Evolutionary conservation across 1,140 invertebrate species (phyloP).

Genomic region (Cydia splendana): DNA sequence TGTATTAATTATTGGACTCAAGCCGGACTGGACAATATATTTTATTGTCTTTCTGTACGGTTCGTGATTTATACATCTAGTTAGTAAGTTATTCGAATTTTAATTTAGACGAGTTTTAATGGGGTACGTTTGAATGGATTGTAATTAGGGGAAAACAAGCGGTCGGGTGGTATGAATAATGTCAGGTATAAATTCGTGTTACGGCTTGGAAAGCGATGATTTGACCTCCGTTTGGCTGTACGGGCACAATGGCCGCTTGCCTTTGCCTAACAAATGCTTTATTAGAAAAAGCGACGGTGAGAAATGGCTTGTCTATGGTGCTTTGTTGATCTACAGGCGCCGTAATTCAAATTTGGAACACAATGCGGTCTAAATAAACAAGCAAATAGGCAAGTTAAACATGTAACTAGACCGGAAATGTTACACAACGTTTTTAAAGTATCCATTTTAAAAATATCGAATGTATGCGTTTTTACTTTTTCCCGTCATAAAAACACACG

Average conservation of each 20-base stretch:
- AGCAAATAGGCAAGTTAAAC: constrained; percentile 1
- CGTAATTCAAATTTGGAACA: constrained; percentile 34
- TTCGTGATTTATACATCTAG: constrained; percentile 76
- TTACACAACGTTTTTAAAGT: too few relatives aligned
- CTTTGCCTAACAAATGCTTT: constrained; percentile 66
- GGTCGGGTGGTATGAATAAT: constrained; percentile 67
- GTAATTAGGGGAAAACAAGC: constrained; percentile 77
- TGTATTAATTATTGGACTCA: constrained; percentile 71
- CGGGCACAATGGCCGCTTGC: constrained; percentile 57
- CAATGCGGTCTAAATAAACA: constrained; percentile 31
- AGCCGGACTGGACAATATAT: constrained; percentile 71
- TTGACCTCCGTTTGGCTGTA: constrained; percentile 50
- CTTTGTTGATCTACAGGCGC: constrained; percentile 37
- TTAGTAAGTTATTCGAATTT: constrained; percentile 79
- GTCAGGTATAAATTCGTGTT: constrained; percentile 74
- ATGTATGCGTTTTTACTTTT: too few relatives aligned
- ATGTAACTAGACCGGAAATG: constrained; percentile 14
- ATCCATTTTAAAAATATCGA: too few relatives aligned
- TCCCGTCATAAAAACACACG: too few relatives aligned
- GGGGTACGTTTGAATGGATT: constrained; percentile 76
- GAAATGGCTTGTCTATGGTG: constrained; percentile 47
- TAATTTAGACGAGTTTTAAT: constrained; percentile 79
- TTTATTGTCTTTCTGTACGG: constrained; percentile 73
- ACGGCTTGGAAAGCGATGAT: constrained; percentile 62
- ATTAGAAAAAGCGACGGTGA: constrained; percentile 62